Evolutionary conservation across 2,888 invertebrate species (phyloP).

Genomic region (Ethmia dodecea): DNA sequence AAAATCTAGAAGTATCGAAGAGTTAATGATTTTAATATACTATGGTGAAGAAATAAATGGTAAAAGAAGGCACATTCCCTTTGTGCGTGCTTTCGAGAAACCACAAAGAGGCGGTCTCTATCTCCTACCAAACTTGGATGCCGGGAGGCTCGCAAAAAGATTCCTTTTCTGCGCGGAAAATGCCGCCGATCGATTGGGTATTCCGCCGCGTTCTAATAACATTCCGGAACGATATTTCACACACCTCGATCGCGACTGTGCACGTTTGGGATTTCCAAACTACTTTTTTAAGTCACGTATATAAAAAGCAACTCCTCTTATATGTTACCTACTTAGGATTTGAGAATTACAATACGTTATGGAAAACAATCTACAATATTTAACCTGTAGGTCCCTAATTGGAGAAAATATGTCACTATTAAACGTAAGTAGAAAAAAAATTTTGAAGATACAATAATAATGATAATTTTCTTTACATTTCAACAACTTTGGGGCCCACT

Average conservation of each 20-base stretch:
- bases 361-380: too few relatives aligned
- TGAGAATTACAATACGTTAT: too few relatives aligned
- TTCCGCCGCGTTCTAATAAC: conserved; percentile 61
- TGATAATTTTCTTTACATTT: neutral
- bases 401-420: too few relatives aligned
- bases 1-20: too few relatives aligned
- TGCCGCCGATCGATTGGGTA: conserved; percentile 54
- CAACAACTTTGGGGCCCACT: conserved; percentile 9
- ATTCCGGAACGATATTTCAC: conserved; percentile 60
- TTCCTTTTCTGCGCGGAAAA: conserved; percentile 41
- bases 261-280: conserved; percentile 6
- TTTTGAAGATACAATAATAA: neutral
- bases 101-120: conserved; percentile 34
- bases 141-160: conserved; percentile 31
- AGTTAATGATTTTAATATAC: too few relatives aligned
- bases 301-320: too few relatives aligned
- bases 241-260: conserved; percentile 40
- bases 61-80: conserved; percentile 25
- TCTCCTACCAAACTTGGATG: conserved; percentile 42
- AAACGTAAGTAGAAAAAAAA: neutral
- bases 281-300: too few relatives aligned
- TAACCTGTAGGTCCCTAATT: too few relatives aligned
- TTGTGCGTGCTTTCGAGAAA: conserved; percentile 30
- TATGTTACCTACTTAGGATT: too few relatives aligned
- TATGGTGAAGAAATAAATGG: too few relatives aligned